A percentile compares a stretch with the other conserved stretches of the same genome.
Evolutionary conservation across 2,888 invertebrate species (phyloP).

Genomic region (Flabesymbios commensalis): DNA sequence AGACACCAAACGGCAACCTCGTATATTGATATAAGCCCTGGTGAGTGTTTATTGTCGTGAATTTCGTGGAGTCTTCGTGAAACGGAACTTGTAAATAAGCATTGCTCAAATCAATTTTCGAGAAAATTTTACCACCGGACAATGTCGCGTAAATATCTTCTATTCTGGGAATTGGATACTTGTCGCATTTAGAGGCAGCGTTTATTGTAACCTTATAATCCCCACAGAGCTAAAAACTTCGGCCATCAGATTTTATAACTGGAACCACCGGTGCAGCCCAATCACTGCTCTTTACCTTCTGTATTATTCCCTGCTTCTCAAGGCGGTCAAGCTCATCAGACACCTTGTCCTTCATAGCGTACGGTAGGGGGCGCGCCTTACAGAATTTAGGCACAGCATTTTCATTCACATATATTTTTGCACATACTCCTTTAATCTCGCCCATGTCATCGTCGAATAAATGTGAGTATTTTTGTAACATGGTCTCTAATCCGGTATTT

Average conservation of each 20-base stretch:
- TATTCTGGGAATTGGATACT: slow-evolving; percentile 24
- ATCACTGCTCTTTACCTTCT: slow-evolving; percentile 12
- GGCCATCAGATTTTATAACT: slow-evolving; percentile 18
- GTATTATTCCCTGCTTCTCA: slow-evolving; percentile 7
- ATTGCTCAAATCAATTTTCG: slow-evolving; percentile 35
- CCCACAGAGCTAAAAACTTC: slow-evolving; percentile 21
- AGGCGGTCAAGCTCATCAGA: slow-evolving; percentile 11
- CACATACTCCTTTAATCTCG: neutral
- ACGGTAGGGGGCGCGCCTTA: slow-evolving; percentile 36
- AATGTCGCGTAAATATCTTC: slow-evolving; percentile 23
- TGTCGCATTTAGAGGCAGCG: slow-evolving; percentile 5
- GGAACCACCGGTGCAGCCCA: slow-evolving; percentile 35
- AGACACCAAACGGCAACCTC: neutral
- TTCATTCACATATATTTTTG: slow-evolving; percentile 16
- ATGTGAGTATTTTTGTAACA: slow-evolving; percentile 1
- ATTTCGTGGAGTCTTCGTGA: neutral
- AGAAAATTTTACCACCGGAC: slow-evolving; percentile 26
- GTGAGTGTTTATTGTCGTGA: neutral
- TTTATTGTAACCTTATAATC: slow-evolving; percentile 31
- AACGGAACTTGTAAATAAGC: slow-evolving; percentile 26
- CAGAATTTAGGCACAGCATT: slow-evolving; percentile 25
- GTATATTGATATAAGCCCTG: neutral
- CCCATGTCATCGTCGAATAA: slow-evolving; percentile 12
- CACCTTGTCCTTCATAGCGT: slow-evolving; percentile 12
- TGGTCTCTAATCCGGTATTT: neutral